Conservation (phyloP, 1,140 invertebrate species). For the Drosophila subobscura region DNA sequence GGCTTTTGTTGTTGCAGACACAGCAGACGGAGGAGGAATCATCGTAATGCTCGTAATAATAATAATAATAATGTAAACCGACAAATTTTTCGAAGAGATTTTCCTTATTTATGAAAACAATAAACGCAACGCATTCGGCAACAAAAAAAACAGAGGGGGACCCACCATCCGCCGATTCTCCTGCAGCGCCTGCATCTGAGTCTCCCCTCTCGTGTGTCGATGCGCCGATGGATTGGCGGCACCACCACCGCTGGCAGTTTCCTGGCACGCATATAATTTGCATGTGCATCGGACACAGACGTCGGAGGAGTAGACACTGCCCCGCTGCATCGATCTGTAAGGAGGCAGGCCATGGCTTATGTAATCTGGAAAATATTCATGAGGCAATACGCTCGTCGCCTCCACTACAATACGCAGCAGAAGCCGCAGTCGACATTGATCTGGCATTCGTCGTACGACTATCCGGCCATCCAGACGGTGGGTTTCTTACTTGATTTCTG, state of each 20-base stretch:
- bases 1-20: slow-evolving; percentile 30
- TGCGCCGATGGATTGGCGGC: slow-evolving; percentile 22
- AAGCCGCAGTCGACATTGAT: slow-evolving; percentile 60
- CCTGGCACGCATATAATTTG: slow-evolving; percentile 82
- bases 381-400: slow-evolving; percentile 79
- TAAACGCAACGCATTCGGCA: slow-evolving; percentile 79
- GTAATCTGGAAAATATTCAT: slow-evolving; percentile 83
- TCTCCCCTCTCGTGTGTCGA: too few relatives aligned
- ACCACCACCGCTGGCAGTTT: slow-evolving; percentile 45
- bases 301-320: slow-evolving; percentile 2
- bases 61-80: slow-evolving; percentile 75
- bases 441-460: slow-evolving; percentile 60
- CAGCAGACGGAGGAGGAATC: slow-evolving; percentile 44
- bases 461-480: slow-evolving; percentile 66
- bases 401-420: slow-evolving; percentile 57
- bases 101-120: slow-evolving; percentile 79
- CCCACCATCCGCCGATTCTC: too few relatives aligned
- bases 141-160: too few relatives aligned
- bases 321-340: slow-evolving; percentile 45
- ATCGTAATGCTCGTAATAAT: slow-evolving; percentile 53
- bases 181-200: too few relatives aligned
- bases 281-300: slow-evolving; percentile 63
- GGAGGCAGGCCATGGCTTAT: slow-evolving; percentile 73
- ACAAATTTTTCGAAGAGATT: slow-evolving; percentile 68
- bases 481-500: not conserved